A percentile compares a stretch with the other conserved stretches of the same genome.
These are phyloP conservation scores for Subacronicta megacephala DNA, from an alignment of 2,888 invertebrate genomes.

Conservation along the genomic window DNA sequence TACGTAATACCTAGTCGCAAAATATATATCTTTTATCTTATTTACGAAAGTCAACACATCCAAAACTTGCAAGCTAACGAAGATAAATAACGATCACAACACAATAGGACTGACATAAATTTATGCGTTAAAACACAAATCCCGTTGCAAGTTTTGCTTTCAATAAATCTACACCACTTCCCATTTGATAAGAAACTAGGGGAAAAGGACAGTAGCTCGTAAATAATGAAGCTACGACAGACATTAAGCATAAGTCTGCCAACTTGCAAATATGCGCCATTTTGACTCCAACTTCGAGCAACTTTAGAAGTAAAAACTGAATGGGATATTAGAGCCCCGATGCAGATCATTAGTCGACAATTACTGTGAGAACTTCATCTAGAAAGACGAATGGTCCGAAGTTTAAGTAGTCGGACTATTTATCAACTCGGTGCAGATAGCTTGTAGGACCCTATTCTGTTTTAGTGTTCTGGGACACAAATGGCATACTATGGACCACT, in stretches of 20 bases:
- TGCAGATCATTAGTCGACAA: constrained; percentile 71
- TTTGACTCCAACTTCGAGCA: constrained; percentile 28
- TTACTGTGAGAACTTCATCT: constrained; percentile 61
- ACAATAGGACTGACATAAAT: constrained; percentile 29
- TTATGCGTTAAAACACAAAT: constrained; percentile 41
- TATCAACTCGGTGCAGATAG: constrained; percentile 57
- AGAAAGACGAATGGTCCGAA: constrained; percentile 67
- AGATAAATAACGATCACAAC: constrained; percentile 1
- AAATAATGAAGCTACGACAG: constrained; percentile 37
- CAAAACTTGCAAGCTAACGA: constrained; percentile 6
- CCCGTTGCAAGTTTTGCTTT: constrained; percentile 47
- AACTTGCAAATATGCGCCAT: constrained; percentile 23
- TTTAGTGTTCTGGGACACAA: constrained; percentile 2
- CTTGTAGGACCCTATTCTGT: constrained; percentile 32
- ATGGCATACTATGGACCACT: too few species aligned
- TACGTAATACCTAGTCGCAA: too few species aligned
- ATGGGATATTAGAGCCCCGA: constrained; percentile 50
- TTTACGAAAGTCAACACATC: background rate
- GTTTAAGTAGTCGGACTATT: constrained; percentile 54
- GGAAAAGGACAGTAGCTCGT: constrained; percentile 37
- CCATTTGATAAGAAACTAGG: constrained; percentile 52
- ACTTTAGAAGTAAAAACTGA: constrained; percentile 48
- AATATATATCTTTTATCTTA: too few species aligned
- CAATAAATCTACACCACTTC: constrained; percentile 56
- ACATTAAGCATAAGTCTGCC: constrained; percentile 22